Evolutionary conservation across 2,888 invertebrate genomes (phyloP).

Genomic region (Punctoribates punctum): DNA sequence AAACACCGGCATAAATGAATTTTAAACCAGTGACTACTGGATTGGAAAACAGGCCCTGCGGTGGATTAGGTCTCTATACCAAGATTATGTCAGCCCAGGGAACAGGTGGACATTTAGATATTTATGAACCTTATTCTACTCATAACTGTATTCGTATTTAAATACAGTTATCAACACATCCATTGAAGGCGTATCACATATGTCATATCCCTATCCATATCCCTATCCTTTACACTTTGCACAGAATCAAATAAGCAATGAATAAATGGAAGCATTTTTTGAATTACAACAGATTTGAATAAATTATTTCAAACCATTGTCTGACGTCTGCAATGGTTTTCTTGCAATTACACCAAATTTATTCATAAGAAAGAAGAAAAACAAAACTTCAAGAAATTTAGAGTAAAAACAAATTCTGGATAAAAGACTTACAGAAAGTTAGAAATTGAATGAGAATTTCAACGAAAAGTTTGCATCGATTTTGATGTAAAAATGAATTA

Average conservation of each 20-base stretch:
- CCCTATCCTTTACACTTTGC: background rate
- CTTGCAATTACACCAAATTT: background rate
- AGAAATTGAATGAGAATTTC: background rate
- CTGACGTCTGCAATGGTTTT: background rate
- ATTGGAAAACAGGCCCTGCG: background rate
- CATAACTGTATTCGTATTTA: background rate
- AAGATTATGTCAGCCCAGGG: background rate
- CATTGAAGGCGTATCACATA: background rate
- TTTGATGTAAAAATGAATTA: constrained; percentile 1
- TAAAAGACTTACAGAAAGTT: background rate
- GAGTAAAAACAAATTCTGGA: background rate
- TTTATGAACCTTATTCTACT: background rate
- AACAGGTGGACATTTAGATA: constrained; percentile 14
- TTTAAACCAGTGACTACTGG: background rate
- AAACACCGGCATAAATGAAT: constrained; percentile 1
- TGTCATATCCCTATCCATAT: background rate
- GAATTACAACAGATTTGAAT: background rate
- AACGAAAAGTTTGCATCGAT: background rate
- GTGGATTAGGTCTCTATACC: background rate
- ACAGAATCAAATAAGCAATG: background rate
- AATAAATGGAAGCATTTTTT: background rate
- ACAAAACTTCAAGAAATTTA: no score
- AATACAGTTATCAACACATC: constrained; percentile 6
- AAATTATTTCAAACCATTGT: background rate
- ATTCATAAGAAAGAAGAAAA: background rate